Base-by-base conservation (phyloP, 1,140 invertebrate species). In the Atta colombica region DNA sequence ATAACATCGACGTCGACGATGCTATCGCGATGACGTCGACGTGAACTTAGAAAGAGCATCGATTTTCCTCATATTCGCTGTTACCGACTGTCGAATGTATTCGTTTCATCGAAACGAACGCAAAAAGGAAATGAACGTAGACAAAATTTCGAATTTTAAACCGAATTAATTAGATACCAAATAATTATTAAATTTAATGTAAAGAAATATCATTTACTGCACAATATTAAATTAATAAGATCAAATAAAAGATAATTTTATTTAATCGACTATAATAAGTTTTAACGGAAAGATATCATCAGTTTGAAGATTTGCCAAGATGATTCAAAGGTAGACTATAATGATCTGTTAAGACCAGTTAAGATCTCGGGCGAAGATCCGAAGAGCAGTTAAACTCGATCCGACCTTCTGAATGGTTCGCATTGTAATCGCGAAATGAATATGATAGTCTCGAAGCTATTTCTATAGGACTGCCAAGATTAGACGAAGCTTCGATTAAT, bases 1-100 rank as follows among this genome's bases (percentile, higher is more conserved):
- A 8, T 39, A 18, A 82, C 71, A 65, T 74, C 85, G 74, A 71
- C 51, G 74, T 55, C 45, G 63, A 35, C 89, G 88, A 90, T 88
- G 88, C 89, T 85, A 81, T 69, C 69, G 49, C 49, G 85, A 82
- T 90, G 89, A 90, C 89, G 89, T 90, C 88, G 86, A 74, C 58
- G 49, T 58, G 66, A 84, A 69, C 75, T 63, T 35, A 31, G 39
- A n/a, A 25, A 61, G 77, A 12, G 21, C 58, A 90, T 87, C 72
- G 89, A 89, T 90, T 89, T 25, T 69, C 69, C 18, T 16, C 16
- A 25, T 14, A 21, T 12, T n/a, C 14, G 12, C 21, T 16, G n/a
- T 84, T 84, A 84, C 55, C 80, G 80, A 84, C 80, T 61, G 80
- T 25, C 55, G 35, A 55, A 39, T 6, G 51, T n/a, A 39, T 28